Conservation (phyloP, 2,797 vertebrate genomes). For the Tapirus indicus region DNA sequence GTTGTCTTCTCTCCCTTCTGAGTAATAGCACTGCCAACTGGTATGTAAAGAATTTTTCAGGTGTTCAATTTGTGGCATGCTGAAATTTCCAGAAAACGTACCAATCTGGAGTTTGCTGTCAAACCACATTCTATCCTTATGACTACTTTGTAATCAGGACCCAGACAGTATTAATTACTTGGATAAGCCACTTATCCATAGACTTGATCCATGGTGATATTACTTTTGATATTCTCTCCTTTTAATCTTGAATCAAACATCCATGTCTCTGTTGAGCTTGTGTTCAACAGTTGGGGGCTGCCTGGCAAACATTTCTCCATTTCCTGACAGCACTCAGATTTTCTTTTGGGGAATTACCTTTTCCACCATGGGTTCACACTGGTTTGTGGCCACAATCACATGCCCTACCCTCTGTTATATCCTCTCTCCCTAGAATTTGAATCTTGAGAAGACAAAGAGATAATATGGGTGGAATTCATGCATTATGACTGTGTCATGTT, state of each 20-base stretch:
- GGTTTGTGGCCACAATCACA: background rate
- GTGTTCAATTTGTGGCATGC: constrained; percentile 33
- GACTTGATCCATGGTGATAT: background rate
- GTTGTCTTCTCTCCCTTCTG: background rate
- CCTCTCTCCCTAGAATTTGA: background rate
- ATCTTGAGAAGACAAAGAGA: constrained; percentile 9
- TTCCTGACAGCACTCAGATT: background rate
- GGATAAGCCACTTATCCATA: background rate
- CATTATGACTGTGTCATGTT: background rate
- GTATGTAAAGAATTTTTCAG: constrained; percentile 57
- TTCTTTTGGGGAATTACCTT: background rate
- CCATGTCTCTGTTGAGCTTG: background rate
- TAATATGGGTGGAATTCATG: background rate
- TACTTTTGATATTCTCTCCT: background rate
- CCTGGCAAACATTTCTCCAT: background rate
- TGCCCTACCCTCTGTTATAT: background rate
- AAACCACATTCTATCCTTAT: constrained; percentile 38
- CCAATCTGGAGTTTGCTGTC: constrained; percentile 17
- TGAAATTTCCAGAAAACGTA: constrained; percentile 68
- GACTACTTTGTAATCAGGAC: background rate
- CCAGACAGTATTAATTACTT: background rate
- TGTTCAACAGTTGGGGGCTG: background rate
- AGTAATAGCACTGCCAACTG: background rate
- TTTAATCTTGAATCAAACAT: background rate
- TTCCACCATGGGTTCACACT: background rate